Evolutionary conservation across 2,113 vertebrate species (phyloP).

Genomic region (Notarius lentiginosus): DNA sequence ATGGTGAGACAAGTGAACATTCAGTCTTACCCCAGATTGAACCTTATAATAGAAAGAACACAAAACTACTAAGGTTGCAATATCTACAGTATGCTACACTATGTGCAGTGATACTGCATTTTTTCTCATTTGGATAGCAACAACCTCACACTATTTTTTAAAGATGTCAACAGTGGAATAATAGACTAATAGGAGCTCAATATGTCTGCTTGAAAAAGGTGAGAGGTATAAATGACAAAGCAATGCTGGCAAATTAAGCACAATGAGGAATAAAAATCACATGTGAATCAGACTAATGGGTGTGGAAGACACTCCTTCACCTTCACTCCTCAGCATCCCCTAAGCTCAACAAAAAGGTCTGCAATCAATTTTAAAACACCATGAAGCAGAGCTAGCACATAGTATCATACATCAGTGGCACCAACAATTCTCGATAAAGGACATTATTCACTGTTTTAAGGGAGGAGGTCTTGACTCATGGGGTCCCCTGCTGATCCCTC

Average conservation of each 20-base stretch:
- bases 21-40: neutral
- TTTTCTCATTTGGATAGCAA: neutral
- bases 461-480: constrained; percentile 43
- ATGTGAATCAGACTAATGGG: constrained; percentile 22
- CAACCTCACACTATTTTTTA: neutral
- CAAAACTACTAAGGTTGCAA: neutral
- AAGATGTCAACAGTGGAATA: neutral
- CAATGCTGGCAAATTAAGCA: constrained; percentile 16
- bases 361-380: constrained; percentile 51
- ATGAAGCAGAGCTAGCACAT: constrained; percentile 7
- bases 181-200: neutral
- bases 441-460: constrained; percentile 39
- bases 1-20: neutral
- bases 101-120: neutral
- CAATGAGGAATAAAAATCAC: constrained; percentile 22
- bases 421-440: constrained; percentile 19
- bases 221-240: constrained; percentile 15
- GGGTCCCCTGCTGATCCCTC: constrained; percentile 45
- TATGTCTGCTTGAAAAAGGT: neutral
- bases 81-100: neutral
- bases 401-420: constrained; percentile 57
- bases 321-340: constrained; percentile 16
- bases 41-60: neutral
- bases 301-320: constrained; percentile 21
- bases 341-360: neutral